phyloP scores from a whole-genome alignment of 2,113 vertebrate species.

The Sciurus niger region DNA sequence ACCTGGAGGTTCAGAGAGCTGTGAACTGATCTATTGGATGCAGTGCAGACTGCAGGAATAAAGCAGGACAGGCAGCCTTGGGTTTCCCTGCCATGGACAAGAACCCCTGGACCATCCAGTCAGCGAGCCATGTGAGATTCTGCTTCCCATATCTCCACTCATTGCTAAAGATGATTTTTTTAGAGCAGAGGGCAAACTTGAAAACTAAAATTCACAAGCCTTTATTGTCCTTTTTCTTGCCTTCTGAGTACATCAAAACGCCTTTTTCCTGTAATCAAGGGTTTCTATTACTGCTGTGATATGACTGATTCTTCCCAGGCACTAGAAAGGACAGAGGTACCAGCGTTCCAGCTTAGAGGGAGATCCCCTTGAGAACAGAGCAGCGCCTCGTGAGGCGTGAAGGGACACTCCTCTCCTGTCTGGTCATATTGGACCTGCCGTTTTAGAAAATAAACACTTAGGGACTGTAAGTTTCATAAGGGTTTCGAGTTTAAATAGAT shows the following conservation, averaged over 20 bases:
- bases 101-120: neutral
- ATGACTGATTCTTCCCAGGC: neutral
- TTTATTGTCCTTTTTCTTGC: neutral
- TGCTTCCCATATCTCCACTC: neutral
- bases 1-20: neutral
- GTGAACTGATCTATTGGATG: neutral
- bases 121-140: too few relatives aligned
- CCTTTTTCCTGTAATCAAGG: neutral
- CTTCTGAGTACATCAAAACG: neutral
- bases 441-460: neutral
- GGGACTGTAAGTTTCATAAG: neutral
- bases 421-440: neutral
- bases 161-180: neutral
- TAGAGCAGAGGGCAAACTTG: neutral
- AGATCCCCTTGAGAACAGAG: neutral
- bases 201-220: neutral
- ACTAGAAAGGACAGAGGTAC: neutral
- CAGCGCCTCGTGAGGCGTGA: too few relatives aligned
- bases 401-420: neutral
- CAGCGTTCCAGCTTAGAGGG: neutral
- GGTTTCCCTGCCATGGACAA: neutral
- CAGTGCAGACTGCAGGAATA: neutral
- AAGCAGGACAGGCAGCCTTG: neutral
- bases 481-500: neutral
- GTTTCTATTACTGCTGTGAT: neutral